Percentiles rank a stretch among this genome's conserved stretches.
Evolutionary conservation across 2,113 vertebrate genomes (phyloP).

Genomic region (Nestor notabilis): DNA sequence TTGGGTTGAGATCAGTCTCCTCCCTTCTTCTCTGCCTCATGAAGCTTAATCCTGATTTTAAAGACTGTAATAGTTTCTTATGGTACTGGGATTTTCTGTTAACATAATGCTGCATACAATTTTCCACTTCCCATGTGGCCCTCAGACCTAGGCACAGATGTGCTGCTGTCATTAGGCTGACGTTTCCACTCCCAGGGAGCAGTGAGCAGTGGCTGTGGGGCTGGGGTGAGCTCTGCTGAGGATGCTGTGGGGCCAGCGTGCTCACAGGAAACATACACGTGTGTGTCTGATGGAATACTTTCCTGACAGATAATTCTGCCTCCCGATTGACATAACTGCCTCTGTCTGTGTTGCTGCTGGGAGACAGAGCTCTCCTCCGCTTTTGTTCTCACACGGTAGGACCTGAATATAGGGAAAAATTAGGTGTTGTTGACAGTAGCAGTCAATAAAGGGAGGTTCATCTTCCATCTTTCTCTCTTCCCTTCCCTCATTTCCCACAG

Average conservation of each 20-base stretch:
- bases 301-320: background rate
- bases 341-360: background rate
- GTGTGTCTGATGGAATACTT: background rate
- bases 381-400: background rate
- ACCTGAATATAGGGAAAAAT: background rate
- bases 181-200: background rate
- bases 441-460: background rate
- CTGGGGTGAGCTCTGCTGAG: background rate
- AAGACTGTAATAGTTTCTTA: background rate
- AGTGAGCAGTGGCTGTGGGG: fast-evolving
- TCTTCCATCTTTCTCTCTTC: background rate
- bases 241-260: background rate
- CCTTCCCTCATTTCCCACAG: background rate
- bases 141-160: background rate
- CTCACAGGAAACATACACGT: background rate
- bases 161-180: background rate
- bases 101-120: background rate
- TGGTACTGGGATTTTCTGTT: background rate
- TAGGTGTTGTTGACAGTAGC: background rate
- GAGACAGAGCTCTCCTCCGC: background rate
- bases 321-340: background rate
- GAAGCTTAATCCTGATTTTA: background rate
- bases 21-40: background rate
- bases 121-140: background rate
- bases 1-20: background rate